Conservation (phyloP, 2,797 vertebrate genomes). For the Gymnopithys bicolor region DNA sequence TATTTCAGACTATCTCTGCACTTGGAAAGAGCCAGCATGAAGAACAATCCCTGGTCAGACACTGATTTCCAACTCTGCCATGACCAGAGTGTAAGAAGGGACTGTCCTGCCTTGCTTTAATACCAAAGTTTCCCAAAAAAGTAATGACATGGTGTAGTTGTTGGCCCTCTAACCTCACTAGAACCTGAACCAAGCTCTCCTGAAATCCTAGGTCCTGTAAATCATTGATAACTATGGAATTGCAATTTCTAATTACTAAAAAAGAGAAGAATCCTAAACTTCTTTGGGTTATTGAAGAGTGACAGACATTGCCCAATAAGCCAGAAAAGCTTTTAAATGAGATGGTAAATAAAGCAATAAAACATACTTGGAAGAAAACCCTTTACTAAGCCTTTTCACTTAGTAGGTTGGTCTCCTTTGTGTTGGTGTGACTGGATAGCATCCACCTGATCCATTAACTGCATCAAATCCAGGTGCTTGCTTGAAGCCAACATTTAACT, state of each 20-base stretch:
- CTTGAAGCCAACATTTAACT: conserved; percentile 38
- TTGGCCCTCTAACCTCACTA: not conserved
- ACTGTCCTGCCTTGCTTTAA: not conserved
- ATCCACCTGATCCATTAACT: not conserved
- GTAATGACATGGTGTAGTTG: not conserved
- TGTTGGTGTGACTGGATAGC: not conserved
- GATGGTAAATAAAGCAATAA: not conserved
- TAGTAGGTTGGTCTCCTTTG: not conserved
- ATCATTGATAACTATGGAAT: not conserved
- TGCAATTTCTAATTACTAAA: not conserved
- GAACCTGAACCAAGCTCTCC: not conserved
- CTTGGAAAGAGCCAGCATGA: not conserved
- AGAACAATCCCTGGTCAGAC: not conserved
- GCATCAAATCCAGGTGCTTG: conserved; percentile 39
- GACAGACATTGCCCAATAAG: not conserved
- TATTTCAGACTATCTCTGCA: fast-evolving
- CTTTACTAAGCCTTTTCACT: not conserved
- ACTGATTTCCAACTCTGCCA: not conserved
- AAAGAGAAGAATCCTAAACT: not conserved
- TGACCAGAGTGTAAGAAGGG: fast-evolving
- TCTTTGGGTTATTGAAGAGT: not conserved
- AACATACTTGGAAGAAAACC: not conserved
- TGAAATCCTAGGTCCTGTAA: not conserved
- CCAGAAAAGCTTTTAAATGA: not conserved
- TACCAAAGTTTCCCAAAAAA: not conserved